Conservation (phyloP, 1,140 invertebrate genomes). For the Apis laboriosa region DNA sequence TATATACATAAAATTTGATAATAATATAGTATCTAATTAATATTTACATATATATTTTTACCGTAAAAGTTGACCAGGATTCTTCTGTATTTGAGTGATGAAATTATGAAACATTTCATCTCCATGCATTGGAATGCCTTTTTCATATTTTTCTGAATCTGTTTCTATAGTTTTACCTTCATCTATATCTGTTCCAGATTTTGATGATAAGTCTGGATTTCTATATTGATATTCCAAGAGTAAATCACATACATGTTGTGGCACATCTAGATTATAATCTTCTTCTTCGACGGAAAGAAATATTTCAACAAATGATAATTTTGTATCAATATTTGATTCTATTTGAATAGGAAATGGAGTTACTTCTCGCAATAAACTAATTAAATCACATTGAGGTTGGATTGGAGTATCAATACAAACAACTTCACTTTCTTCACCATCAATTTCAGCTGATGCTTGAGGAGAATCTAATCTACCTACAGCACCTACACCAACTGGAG, state of each 20-base stretch:
- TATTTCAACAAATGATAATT: conserved; percentile 78
- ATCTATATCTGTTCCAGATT: conserved; percentile 61
- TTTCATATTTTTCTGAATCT: conserved; percentile 87
- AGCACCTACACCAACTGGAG: conserved; percentile 79
- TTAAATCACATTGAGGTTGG: conserved; percentile 84
- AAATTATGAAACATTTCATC: conserved; percentile 92
- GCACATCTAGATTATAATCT: conserved; percentile 69
- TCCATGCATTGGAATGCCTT: conserved; percentile 88
- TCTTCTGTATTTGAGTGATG: conserved; percentile 85
- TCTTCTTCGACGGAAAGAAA: conserved; percentile 85
- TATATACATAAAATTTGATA: neutral
- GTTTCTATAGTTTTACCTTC: conserved; percentile 69
- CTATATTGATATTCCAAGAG: conserved; percentile 84
- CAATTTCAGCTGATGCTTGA: conserved; percentile 86
- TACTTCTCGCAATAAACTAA: conserved; percentile 83
- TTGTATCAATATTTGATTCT: conserved; percentile 67
- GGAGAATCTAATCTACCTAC: conserved; percentile 82
- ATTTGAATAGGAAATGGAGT: conserved; percentile 80
- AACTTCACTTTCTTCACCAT: conserved; percentile 85
- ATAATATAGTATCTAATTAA: conserved; percentile 26
- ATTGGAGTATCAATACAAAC: conserved; percentile 86
- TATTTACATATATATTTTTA: conserved; percentile 69
- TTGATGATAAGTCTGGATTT: conserved; percentile 78
- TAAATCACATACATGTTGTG: conserved; percentile 85
- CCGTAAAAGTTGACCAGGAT: conserved; percentile 91